Evolutionary conservation across 1,140 invertebrate genomes (phyloP).

Genomic region (Leptopilina boulardi): DNA sequence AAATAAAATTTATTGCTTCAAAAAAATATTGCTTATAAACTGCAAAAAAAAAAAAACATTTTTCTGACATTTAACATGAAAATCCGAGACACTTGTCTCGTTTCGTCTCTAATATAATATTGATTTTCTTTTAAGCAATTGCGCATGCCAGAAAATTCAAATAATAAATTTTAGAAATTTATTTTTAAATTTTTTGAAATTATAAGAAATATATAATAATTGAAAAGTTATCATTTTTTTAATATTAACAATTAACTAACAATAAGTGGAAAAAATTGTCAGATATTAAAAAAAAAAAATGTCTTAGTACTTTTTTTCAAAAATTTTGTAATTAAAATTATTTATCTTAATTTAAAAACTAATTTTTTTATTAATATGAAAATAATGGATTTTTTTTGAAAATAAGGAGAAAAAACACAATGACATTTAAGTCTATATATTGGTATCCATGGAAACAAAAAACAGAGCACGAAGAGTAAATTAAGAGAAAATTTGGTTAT

Average conservation of each 20-base stretch:
- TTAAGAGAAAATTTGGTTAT: too few relatives aligned
- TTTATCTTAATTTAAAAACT: too few relatives aligned
- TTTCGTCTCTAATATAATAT: slow-evolving; percentile 57
- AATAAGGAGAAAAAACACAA: not conserved
- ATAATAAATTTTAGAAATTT: not conserved
- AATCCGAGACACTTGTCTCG: not conserved
- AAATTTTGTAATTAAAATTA: too few relatives aligned
- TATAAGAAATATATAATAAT: not conserved
- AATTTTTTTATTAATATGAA: too few relatives aligned
- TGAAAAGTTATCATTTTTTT: too few relatives aligned
- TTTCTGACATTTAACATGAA: not conserved
- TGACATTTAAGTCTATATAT: not conserved
- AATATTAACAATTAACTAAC: too few relatives aligned
- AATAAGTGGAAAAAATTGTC: too few relatives aligned
- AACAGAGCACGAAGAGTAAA: too few relatives aligned
- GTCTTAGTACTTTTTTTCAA: too few relatives aligned
- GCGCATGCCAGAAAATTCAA: slow-evolving; percentile 8
- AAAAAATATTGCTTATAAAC: not conserved
- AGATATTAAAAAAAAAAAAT: too few relatives aligned
- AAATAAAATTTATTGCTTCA: not conserved
- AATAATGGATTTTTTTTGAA: too few relatives aligned
- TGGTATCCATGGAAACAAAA: not conserved
- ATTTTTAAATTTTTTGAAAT: not conserved
- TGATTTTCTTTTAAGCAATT: slow-evolving; percentile 54
- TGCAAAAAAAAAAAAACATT: not conserved